Percentiles rank a stretch among this genome's conserved stretches.
These are phyloP conservation scores for Leptopilina myrica DNA, from an alignment of 2,888 invertebrate species.

Conservation along the genomic window DNA sequence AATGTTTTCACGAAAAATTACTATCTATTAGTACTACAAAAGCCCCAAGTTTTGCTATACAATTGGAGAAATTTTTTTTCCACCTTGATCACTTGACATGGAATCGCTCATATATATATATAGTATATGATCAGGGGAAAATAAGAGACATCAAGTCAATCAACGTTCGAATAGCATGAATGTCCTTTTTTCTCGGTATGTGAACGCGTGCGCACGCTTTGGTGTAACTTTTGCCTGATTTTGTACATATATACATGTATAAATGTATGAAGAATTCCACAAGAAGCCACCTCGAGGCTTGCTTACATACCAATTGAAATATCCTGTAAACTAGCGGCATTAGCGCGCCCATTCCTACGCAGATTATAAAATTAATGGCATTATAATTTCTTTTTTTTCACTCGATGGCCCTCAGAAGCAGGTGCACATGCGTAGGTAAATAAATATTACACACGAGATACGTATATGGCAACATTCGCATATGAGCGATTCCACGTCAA, in stretches of 20 bases:
- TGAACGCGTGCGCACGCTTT: not conserved
- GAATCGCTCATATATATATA: too few relatives aligned
- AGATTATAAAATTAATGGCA: constrained; percentile 40
- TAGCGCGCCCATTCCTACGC: constrained; percentile 37
- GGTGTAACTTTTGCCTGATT: constrained; percentile 10
- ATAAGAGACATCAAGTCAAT: constrained; percentile 31
- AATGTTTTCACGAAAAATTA: too few relatives aligned
- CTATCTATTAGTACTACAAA: too few relatives aligned
- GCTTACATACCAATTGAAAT: constrained; percentile 38
- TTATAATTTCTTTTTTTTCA: constrained; percentile 40
- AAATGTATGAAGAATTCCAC: constrained; percentile 21
- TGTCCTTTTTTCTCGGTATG: not conserved
- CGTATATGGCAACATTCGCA: not conserved
- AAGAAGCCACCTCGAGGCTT: constrained; percentile 24
- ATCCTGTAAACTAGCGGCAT: constrained; percentile 18
- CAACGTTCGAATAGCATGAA: constrained; percentile 30
- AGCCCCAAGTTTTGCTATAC: too few relatives aligned
- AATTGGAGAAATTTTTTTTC: too few relatives aligned
- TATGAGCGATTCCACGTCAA: too few relatives aligned
- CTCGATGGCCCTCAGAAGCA: constrained; percentile 30
- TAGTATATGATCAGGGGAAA: not conserved
- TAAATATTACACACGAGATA: constrained; percentile 23
- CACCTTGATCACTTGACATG: too few relatives aligned
- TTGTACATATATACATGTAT: not conserved
- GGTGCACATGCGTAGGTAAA: constrained; percentile 39